Base-by-base conservation (phyloP, 2,888 invertebrate genomes). In the Alviniconcha strummeri region DNA sequence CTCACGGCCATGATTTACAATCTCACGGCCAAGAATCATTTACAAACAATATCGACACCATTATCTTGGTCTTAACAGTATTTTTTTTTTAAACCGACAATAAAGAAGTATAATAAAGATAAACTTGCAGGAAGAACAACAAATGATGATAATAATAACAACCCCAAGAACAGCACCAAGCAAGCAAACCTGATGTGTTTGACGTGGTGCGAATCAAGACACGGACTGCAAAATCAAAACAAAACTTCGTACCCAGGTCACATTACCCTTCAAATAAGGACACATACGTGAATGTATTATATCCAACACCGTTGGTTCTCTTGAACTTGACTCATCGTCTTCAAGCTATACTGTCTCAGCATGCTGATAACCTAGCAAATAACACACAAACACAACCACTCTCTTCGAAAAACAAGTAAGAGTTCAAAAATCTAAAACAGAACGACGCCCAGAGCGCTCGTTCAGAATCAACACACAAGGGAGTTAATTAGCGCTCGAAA, bases 291-390 rank as follows among this genome's bases (percentile, higher is more conserved):
- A 36, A 36, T 36, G 36, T 36, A 36, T 36, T 36, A 36, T 36
- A 36, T 36, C 36, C 36, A 36, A 36, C 36, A 36, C 36, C 36
- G 36, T 36, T 36, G 36, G 36, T 36, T 36, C 36, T 36, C 36
- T 36, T 36, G 36, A 36, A 36, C 36, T 36, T 36, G 36, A 36
- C 36, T 0, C 36, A 36, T 36, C 36, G 36, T 69, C 69, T 69
- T 69, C 69, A 69, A 15, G 69, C 69, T 69, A 69, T 69, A 69
- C 69, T 69, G 13, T 69, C 69, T 69, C 69, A 69, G 69, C 69
- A 69, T 69, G 69, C 69, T 17, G 69, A 69, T n/a, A 69, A 69
- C n/a, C 4, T 64, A 64, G 15, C 64, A 64, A 9, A 64, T 15
- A 13, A 64, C 64, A 13, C 11, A 15, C 64, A 64, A 9, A 1